Conservation (phyloP, 2,797 vertebrate species). For the Sebastes cheni region DNA sequence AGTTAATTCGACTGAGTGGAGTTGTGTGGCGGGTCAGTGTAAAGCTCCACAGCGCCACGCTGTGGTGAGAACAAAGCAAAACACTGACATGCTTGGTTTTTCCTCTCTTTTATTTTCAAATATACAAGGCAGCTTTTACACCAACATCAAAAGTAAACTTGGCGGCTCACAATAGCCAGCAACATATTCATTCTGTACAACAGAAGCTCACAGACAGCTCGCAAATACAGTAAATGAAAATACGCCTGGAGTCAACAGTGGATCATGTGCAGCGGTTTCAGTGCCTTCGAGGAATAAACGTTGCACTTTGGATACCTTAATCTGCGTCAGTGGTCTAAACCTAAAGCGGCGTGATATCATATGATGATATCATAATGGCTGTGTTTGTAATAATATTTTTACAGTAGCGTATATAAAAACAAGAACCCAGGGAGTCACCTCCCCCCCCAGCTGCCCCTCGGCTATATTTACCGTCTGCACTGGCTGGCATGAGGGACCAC, state of each 20-base stretch:
- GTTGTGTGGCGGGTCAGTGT: no score
- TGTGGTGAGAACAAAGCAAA: conserved; percentile 28
- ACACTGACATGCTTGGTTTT: not conserved
- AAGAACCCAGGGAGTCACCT: not conserved
- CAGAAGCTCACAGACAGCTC: conserved; percentile 21
- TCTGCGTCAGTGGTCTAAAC: not conserved
- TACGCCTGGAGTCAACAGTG: not conserved
- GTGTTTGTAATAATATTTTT: not conserved
- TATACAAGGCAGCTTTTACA: conserved; percentile 25
- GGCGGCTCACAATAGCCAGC: conserved; percentile 9
- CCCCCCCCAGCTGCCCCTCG: not conserved
- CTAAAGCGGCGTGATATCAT: not conserved
- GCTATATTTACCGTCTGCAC: conserved; percentile 38
- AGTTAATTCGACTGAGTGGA: conserved; percentile 33
- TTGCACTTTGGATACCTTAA: not conserved
- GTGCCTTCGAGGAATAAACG: not conserved
- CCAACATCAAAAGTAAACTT: conserved; percentile 31
- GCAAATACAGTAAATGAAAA: conserved; percentile 38
- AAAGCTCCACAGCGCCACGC: conserved; percentile 62
- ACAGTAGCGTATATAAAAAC: not conserved
- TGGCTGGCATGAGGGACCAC: conserved; percentile 3
- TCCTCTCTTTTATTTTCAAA: conserved; percentile 46
- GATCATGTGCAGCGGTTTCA: not conserved
- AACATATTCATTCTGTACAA: not conserved
- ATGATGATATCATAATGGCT: not conserved